A percentile compares a stretch with the other conserved stretches of the same genome.
Evolutionary conservation across 2,888 invertebrate species (phyloP).

Genomic region (Argynnis bischoffii): DNA sequence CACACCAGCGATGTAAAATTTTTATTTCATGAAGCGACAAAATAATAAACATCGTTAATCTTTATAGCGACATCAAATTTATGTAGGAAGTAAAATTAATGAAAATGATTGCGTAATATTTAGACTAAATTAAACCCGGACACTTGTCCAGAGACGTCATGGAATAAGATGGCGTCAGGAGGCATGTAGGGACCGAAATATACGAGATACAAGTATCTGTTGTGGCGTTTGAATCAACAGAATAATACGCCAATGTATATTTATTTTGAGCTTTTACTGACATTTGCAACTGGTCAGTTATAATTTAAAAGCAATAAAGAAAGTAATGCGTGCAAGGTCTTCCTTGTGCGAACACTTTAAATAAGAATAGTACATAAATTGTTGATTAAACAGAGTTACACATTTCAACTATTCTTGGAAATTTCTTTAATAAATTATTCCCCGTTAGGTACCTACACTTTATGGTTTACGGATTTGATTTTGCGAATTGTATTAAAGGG

Average conservation of each 20-base stretch:
- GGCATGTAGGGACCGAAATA: constrained; percentile 35
- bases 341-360: constrained; percentile 1
- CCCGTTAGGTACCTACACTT: no score
- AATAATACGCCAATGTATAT: constrained; percentile 30
- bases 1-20: constrained; percentile 10
- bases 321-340: not conserved
- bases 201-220: constrained; percentile 2
- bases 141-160: constrained; percentile 43
- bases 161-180: constrained; percentile 36
- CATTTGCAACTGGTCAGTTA: constrained; percentile 26
- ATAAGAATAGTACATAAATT: not conserved
- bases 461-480: not conserved
- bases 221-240: constrained; percentile 28
- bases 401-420: not conserved
- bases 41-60: constrained; percentile 31
- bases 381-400: constrained; percentile 1
- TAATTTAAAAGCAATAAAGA: constrained; percentile 28
- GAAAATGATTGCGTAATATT: constrained; percentile 39
- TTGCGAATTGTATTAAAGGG: not conserved
- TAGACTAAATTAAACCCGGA: constrained; percentile 37
- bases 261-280: constrained; percentile 33
- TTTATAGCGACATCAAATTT: constrained; percentile 35
- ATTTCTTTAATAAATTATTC: no score
- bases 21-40: constrained; percentile 12
- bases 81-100: constrained; percentile 34